These are phyloP conservation scores for Pegoplata infirma DNA, from an alignment of 2,888 invertebrate genomes.

Conservation along the genomic window DNA sequence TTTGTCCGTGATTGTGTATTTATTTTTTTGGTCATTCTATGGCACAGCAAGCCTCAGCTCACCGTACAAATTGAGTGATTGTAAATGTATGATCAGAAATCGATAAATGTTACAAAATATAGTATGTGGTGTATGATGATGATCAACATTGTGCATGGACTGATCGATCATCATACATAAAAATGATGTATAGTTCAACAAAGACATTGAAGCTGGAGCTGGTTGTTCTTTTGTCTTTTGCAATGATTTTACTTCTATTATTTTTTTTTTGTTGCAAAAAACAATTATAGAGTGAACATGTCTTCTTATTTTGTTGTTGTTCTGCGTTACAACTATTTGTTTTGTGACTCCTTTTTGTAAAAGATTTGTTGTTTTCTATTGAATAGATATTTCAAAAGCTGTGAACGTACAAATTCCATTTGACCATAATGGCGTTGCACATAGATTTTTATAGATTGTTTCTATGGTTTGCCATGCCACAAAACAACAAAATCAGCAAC, in stretches of 20 bases:
- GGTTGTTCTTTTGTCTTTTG: slow-evolving; percentile 19
- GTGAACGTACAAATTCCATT: slow-evolving; percentile 66
- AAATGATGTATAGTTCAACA: slow-evolving; percentile 51
- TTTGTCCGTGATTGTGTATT: no score
- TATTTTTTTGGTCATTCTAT: slow-evolving; percentile 45
- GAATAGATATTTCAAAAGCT: slow-evolving; percentile 51
- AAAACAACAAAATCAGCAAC: slow-evolving; percentile 1
- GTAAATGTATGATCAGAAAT: slow-evolving; percentile 56
- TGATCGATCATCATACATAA: slow-evolving; percentile 50
- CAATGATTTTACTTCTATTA: slow-evolving; percentile 16
- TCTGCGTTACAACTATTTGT: not conserved
- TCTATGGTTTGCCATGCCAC: slow-evolving; percentile 46
- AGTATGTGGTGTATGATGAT: not conserved
- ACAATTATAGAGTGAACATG: slow-evolving; percentile 50
- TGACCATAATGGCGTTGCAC: slow-evolving; percentile 63
- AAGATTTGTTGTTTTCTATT: slow-evolving; percentile 27
- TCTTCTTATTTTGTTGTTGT: slow-evolving; percentile 32
- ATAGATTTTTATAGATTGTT: slow-evolving; percentile 10
- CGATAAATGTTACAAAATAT: slow-evolving; percentile 35
- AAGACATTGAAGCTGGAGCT: slow-evolving; percentile 17
- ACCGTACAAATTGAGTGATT: slow-evolving; percentile 65
- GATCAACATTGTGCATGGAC: not conserved
- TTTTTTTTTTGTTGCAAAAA: slow-evolving; percentile 19
- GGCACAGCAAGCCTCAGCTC: slow-evolving; percentile 11
- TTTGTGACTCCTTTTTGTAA: slow-evolving; percentile 28